Evolutionary conservation across 1,140 invertebrate species (phyloP), one percentile per base, ranked within the genome.

Genomic region (Cotesia glomerata): DNA sequence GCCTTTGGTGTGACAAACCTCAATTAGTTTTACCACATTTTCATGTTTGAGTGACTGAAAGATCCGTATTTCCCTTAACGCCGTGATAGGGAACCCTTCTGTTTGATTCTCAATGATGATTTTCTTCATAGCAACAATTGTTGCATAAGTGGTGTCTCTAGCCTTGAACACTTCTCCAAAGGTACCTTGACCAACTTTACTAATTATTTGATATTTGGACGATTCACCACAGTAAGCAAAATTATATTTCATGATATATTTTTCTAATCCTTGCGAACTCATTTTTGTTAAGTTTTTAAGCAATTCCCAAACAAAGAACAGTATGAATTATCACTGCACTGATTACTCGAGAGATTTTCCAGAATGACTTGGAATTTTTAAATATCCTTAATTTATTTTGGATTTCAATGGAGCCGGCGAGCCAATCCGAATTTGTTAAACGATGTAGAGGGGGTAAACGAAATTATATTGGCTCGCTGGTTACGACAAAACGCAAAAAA

Each of bases 81-180:
- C 98, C 52, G 98, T 99, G 67, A 99, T 99, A 0, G 98, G 98
- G 88, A 99, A 99, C 68, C 98, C 97, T 91, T 99, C 98, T 87
- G 98, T 98, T 89, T 99, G 98, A 88, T 99, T 99, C 81, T 99
- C 98, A 97, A 99, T 99, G 4, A 99, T 86, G 34, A 99, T 96
- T 88, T 99, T 99, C 81, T 99, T 99, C 90, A 99, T 93, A 0
- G 98, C 98, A 0, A 99, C 97, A 78, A 97, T 92, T 84, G 95
- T 95, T 82, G 96, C 97, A 78, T 89, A 92, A 54, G 92, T 92
- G 80, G 93, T 95, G 72, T 97, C 94, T 66, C 93, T 91, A 0
- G 97, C 98, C 88, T 99, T 99, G 84, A 99, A 99, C 1, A 99
- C 98, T 86, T 99, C 98, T 93, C 95, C 96, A 85, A 99, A 99